These are phyloP conservation scores for Platalea minor DNA, from an alignment of 2,797 vertebrate species.

Conservation along the genomic window DNA sequence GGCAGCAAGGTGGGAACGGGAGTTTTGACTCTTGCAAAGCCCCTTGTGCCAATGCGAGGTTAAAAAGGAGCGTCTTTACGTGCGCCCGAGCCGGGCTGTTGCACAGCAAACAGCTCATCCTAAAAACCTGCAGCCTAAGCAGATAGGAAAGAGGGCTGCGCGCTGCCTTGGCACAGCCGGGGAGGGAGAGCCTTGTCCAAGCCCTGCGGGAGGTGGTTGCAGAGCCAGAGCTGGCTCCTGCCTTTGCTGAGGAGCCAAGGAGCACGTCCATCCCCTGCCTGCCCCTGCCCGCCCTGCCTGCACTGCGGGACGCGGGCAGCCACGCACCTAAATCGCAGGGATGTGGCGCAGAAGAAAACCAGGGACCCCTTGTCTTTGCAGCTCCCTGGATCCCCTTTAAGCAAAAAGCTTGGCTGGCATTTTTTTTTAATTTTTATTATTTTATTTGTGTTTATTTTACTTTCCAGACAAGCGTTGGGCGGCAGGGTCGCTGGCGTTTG, in stretches of 20 bases:
- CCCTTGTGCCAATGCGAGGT: not conserved
- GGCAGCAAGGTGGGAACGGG: not conserved
- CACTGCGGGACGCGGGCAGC: not conserved
- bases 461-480: not conserved
- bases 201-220: not conserved
- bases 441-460: not conserved
- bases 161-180: not conserved
- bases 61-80: not conserved
- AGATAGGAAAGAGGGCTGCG: not conserved
- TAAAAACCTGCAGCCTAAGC: not conserved
- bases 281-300: not conserved
- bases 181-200: not conserved
- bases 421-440: not conserved
- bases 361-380: not conserved
- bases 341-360: not conserved
- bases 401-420: not conserved
- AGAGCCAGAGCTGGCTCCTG: not conserved
- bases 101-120: not conserved
- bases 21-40: not conserved
- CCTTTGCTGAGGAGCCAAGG: not conserved
- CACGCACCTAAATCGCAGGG: fast-evolving
- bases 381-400: not conserved
- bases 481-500: fast-evolving
- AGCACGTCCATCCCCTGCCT: not conserved
- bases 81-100: not conserved